Percentiles rank a stretch among this genome's conserved stretches.
Evolutionary conservation across 2,888 invertebrate species (phyloP).

Genomic region (Zaprionus obscuricornis): DNA sequence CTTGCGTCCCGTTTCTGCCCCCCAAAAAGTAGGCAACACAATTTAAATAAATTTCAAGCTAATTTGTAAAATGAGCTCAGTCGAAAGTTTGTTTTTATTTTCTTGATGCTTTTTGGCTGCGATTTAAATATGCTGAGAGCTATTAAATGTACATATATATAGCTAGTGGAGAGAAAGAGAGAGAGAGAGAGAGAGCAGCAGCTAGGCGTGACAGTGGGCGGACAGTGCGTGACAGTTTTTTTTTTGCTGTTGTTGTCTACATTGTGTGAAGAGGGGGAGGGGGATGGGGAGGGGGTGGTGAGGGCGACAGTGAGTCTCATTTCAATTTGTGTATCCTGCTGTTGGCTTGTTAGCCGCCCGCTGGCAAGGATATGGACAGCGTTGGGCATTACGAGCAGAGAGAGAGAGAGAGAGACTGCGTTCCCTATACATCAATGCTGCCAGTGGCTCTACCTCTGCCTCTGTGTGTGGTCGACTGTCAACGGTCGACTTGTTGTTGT

Average conservation of each 20-base stretch:
- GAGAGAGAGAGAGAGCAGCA: not conserved
- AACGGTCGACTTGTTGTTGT: conserved; percentile 41
- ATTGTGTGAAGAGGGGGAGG: not conserved
- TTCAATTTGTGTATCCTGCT: conserved; percentile 64
- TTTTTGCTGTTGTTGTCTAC: too few relatives aligned
- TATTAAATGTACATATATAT: conserved; percentile 57
- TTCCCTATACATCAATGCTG: conserved; percentile 38
- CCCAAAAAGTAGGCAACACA: conserved; percentile 55
- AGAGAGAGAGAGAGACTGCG: too few relatives aligned
- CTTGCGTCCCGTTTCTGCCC: too few relatives aligned
- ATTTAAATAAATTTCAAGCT: conserved; percentile 71
- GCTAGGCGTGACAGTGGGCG: conserved; percentile 9
- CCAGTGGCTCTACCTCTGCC: too few relatives aligned
- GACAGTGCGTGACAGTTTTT: conserved; percentile 49
- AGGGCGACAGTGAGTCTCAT: conserved; percentile 43
- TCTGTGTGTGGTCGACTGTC: conserved; percentile 64
- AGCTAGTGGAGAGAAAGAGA: not conserved
- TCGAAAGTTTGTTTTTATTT: conserved; percentile 56
- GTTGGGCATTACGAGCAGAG: too few relatives aligned
- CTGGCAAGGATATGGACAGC: too few relatives aligned
- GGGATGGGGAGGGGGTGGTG: not conserved
- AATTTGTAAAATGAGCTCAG: conserved; percentile 66
- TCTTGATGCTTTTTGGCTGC: conserved; percentile 26
- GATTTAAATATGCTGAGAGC: conserved; percentile 69
- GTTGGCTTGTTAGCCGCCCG: conserved; percentile 71